These are phyloP conservation scores for Ptychochromis oligacanthus DNA, from an alignment of 2,113 vertebrate genomes.

Conservation along the genomic window DNA sequence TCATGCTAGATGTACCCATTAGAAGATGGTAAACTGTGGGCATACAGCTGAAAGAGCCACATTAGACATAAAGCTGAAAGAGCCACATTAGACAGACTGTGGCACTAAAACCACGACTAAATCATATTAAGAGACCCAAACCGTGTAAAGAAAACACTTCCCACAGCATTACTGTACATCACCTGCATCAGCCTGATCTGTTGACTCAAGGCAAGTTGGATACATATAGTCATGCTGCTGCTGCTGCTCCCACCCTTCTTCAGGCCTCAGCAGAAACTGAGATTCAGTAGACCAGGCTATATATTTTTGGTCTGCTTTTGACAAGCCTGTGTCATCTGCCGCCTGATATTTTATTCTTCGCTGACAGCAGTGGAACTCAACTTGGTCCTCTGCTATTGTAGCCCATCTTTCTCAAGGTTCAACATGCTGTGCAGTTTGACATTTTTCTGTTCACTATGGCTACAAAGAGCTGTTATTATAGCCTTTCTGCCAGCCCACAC, in stretches of 20 bases:
- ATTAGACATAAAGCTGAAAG: too few species aligned
- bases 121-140: too few species aligned
- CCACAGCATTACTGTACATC: too few species aligned
- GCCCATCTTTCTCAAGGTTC: neutral
- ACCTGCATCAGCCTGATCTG: too few species aligned
- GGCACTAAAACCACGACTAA: too few species aligned
- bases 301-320: neutral
- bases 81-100: too few species aligned
- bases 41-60: too few species aligned
- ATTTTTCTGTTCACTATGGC: neutral
- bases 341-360: neutral
- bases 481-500: neutral
- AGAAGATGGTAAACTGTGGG: too few species aligned
- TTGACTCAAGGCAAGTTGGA: neutral
- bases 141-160: too few species aligned
- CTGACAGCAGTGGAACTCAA: neutral
- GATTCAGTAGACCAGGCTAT: neutral
- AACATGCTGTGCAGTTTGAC: neutral
- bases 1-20: too few species aligned
- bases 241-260: neutral
- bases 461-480: neutral
- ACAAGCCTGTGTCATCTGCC: neutral
- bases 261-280: neutral
- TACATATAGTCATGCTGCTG: neutral
- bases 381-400: neutral